A percentile compares a stretch with the other conserved stretches of the same genome.
These are phyloP conservation scores for Chloebia gouldiae DNA, from an alignment of 2,113 vertebrate species.

Conservation along the genomic window DNA sequence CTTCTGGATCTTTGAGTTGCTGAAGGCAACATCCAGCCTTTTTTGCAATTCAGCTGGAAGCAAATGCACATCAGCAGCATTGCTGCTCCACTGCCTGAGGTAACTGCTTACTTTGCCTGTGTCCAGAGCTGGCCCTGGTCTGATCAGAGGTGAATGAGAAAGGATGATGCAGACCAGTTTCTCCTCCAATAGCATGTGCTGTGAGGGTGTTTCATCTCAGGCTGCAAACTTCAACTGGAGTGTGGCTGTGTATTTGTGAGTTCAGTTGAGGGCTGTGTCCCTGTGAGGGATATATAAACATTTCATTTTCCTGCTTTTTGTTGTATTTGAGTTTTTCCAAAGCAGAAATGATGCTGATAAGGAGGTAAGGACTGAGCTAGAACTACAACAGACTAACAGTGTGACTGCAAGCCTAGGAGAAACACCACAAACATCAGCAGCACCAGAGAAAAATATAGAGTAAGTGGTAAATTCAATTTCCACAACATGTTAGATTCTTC, in stretches of 20 bases:
- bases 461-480: neutral
- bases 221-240: neutral
- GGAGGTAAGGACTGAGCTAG: neutral
- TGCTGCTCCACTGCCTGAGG: neutral
- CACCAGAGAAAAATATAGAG: neutral
- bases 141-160: neutral
- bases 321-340: neutral
- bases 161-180: neutral
- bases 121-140: neutral
- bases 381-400: accelerated
- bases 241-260: neutral
- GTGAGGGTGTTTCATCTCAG: neutral
- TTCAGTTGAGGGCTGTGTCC: neutral
- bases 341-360: neutral
- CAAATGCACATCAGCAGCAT: neutral
- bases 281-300: neutral
- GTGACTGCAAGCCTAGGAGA: neutral
- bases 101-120: neutral
- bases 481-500: neutral
- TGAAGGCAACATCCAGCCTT: neutral
- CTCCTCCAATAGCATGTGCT: neutral
- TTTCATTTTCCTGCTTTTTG: neutral
- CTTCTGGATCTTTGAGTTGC: neutral
- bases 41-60: neutral
- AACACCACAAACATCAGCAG: neutral